Evolutionary conservation across 2,113 vertebrate species (phyloP).

Genomic region (Elephas maximus): DNA sequence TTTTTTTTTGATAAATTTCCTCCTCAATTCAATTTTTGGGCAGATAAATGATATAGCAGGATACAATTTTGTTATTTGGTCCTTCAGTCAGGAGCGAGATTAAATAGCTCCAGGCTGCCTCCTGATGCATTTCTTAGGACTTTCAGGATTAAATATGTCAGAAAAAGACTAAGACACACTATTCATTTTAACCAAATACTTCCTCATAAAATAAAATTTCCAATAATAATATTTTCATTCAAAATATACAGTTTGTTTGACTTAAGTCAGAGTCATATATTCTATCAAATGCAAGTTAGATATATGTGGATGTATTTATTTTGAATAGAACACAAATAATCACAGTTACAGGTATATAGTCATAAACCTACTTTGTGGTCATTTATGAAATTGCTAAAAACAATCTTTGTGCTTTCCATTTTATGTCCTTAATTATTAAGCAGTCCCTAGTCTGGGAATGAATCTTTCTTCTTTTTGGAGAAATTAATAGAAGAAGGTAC

Average conservation of each 20-base stretch:
- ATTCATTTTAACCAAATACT: neutral
- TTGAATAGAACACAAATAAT: neutral
- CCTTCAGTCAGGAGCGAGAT: neutral
- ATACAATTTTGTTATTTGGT: neutral
- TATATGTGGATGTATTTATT: neutral
- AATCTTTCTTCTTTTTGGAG: neutral
- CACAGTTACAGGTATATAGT: neutral
- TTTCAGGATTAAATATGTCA: neutral
- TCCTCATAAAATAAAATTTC: neutral
- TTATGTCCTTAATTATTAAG: neutral
- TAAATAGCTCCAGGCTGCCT: neutral
- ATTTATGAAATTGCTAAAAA: neutral
- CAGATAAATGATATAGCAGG: neutral
- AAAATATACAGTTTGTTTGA: neutral
- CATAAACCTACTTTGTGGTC: neutral
- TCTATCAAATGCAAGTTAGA: neutral
- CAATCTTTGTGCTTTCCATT: neutral
- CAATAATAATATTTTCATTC: neutral
- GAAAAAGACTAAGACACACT: neutral
- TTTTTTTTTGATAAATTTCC: neutral
- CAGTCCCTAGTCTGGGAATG: neutral
- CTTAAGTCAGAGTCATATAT: neutral
- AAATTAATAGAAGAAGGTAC: neutral
- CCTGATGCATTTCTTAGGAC: constrained; percentile 2
- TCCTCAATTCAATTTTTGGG: constrained; percentile 26